These are phyloP conservation scores for Cepaea hortensis DNA, from an alignment of 2,888 invertebrate species.

Conservation along the genomic window DNA sequence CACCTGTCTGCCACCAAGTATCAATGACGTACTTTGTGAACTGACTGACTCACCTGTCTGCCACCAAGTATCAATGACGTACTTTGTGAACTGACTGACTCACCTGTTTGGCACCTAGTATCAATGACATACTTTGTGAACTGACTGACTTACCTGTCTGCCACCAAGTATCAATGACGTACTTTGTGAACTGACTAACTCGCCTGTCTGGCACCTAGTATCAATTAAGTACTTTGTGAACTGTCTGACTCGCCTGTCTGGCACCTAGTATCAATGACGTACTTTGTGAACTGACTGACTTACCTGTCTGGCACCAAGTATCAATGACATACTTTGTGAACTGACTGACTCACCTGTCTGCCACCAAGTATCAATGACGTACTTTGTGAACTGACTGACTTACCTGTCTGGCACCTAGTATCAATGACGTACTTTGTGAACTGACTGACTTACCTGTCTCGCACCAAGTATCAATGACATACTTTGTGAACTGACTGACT, in stretches of 20 bases:
- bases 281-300: too few species aligned
- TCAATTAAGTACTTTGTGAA: too few species aligned
- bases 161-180: slow-evolving; percentile 79
- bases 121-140: too few species aligned
- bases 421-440: slow-evolving; percentile 78
- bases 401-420: slow-evolving; percentile 79
- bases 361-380: slow-evolving; percentile 79
- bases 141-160: slow-evolving; percentile 77
- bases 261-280: slow-evolving; percentile 79
- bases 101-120: slow-evolving; percentile 79
- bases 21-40: slow-evolving; percentile 78
- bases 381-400: too few species aligned
- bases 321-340: too few species aligned
- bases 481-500: too few species aligned
- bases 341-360: slow-evolving; percentile 77
- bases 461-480: slow-evolving; percentile 80
- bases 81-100: too few species aligned
- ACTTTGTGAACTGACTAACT: too few species aligned
- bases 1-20: slow-evolving; percentile 79
- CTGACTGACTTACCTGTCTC: slow-evolving; percentile 77
- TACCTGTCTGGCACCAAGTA: slow-evolving; percentile 79
- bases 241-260: slow-evolving; percentile 77
- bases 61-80: slow-evolving; percentile 79
- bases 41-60: slow-evolving; percentile 77
- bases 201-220: slow-evolving; percentile 79